Conservation (phyloP, 2,888 invertebrate genomes). For the Lasius fuliginosus region DNA sequence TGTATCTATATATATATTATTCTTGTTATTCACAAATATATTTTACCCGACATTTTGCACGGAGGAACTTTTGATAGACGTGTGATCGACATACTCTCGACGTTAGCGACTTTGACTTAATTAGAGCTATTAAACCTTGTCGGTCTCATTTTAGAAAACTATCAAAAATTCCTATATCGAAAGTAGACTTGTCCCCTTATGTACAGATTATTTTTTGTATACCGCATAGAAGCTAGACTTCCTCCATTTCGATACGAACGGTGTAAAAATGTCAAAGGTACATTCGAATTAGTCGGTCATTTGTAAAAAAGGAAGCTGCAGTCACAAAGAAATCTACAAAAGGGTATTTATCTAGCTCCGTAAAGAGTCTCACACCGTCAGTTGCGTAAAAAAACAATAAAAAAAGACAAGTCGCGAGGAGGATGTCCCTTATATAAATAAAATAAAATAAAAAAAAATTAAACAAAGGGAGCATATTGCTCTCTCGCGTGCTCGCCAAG, state of each 20-base stretch:
- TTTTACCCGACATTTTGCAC: constrained; percentile 37
- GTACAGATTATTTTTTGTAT: constrained; percentile 74
- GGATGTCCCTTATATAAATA: constrained; percentile 50
- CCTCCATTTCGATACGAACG: constrained; percentile 49
- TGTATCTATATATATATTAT: neutral
- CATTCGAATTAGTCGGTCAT: constrained; percentile 30
- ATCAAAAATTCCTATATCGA: constrained; percentile 76
- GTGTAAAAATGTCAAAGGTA: constrained; percentile 74
- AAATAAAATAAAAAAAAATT: neutral
- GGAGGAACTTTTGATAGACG: constrained; percentile 75
- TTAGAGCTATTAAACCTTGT: constrained; percentile 56
- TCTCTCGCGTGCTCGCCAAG: constrained; percentile 31
- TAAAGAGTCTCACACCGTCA: constrained; percentile 61
- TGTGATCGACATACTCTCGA: constrained; percentile 58
- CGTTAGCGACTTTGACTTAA: constrained; percentile 66
- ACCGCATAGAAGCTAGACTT: constrained; percentile 63
- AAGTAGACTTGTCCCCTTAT: constrained; percentile 76
- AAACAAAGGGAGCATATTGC: constrained; percentile 24
- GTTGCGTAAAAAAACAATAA: constrained; percentile 65
- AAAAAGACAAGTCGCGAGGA: constrained; percentile 37
- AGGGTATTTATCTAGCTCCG: constrained; percentile 18
- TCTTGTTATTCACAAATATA: constrained; percentile 12
- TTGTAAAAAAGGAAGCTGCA: constrained; percentile 62
- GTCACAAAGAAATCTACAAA: constrained; percentile 45
- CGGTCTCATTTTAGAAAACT: constrained; percentile 72